phyloP scores from a whole-genome alignment of 2,113 vertebrate species.

The Lepus europaeus region DNA sequence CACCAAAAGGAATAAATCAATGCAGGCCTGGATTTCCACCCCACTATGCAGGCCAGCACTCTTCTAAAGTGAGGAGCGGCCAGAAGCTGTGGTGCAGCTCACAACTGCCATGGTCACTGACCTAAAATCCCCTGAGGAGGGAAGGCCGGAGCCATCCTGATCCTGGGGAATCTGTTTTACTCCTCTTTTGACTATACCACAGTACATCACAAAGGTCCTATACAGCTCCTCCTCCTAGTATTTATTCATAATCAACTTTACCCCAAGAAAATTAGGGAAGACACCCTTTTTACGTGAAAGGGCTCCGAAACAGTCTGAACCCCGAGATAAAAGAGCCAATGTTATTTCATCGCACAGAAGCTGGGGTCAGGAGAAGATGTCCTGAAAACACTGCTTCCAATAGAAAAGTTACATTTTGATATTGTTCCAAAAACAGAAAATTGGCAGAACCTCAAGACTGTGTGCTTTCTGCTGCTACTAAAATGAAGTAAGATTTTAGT shows the following conservation, averaged over 20 bases:
- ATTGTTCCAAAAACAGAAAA: conserved; percentile 59
- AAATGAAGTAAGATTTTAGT: conserved; percentile 67
- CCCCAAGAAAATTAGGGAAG: conserved; percentile 40
- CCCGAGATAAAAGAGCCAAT: conserved; percentile 27
- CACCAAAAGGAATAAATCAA: conserved; percentile 69
- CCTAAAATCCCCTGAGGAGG: neutral
- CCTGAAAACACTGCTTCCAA: neutral
- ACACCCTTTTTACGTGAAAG: conserved; percentile 5
- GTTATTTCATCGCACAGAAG: conserved; percentile 19
- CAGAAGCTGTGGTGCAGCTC: conserved; percentile 3
- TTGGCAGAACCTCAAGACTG: conserved; percentile 66
- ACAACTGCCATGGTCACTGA: neutral
- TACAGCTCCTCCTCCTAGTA: neutral
- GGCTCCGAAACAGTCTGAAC: neutral
- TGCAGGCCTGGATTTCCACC: conserved; percentile 37
- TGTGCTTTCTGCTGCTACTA: conserved; percentile 45
- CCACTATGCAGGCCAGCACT: conserved; percentile 30
- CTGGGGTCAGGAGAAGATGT: neutral
- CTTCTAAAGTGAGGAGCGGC: neutral
- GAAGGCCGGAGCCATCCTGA: neutral
- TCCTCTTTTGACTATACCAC: neutral
- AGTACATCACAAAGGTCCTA: neutral
- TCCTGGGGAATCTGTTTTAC: neutral
- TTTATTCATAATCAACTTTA: neutral
- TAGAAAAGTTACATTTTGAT: conserved; percentile 56